Conservation (phyloP, 1,140 invertebrate genomes). For the Bombyx mori region ASM3026992v2 NC_085118.1:15579001-15579500, state of each 20-base stretch:
- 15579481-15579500: background rate
- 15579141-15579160: background rate
- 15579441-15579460: background rate
- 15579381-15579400: too few species aligned
- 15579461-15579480: background rate
- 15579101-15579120: background rate
- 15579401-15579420: too few species aligned
- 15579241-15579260: slow-evolving; percentile 27
- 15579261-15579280: slow-evolving; percentile 18
- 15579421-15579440: background rate
- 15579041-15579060: background rate
- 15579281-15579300: slow-evolving; percentile 50
- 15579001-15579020: too few species aligned
- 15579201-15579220: slow-evolving; percentile 18
- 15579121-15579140: slow-evolving; percentile 10
- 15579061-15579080: background rate
- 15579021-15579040: too few species aligned
- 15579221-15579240: slow-evolving; percentile 14
- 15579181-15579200: slow-evolving; percentile 14
- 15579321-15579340: slow-evolving; percentile 4
- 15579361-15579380: slow-evolving; percentile 6
- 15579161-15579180: background rate
- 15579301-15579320: slow-evolving; percentile 42
- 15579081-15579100: background rate
- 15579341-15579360: background rate